Conservation (phyloP, 23 tunicate species). For the Ciona savignyi region DNA sequence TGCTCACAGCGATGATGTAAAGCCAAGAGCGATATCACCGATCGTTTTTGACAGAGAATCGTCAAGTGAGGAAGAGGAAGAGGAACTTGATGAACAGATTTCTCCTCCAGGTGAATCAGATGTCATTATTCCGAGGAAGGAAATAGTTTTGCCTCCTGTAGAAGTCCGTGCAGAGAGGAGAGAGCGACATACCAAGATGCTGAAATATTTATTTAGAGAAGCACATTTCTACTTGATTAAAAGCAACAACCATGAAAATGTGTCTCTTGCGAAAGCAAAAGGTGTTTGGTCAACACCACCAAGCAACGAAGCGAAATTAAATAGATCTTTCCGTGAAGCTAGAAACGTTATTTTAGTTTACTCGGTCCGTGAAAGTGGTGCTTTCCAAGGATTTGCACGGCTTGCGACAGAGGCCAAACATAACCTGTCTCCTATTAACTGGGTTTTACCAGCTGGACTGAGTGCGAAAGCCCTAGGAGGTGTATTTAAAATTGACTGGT, state of each 20-base stretch:
- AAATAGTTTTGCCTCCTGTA: constrained; percentile 66
- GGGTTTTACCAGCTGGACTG: constrained; percentile 91
- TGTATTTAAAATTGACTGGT: constrained; percentile 76
- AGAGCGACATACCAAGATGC: constrained; percentile 72
- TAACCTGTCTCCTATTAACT: constrained; percentile 65
- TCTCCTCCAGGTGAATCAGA: constrained; percentile 83
- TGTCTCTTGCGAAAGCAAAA: constrained; percentile 76
- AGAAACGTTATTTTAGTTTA: constrained; percentile 77
- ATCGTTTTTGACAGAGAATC: constrained; percentile 70
- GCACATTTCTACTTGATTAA: constrained; percentile 84
- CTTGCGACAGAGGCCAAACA: constrained; percentile 43
- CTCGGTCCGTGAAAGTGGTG: constrained; percentile 91
- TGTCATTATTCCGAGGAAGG: constrained; percentile 56
- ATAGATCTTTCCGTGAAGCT: constrained; percentile 59
- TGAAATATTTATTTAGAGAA: constrained; percentile 81
- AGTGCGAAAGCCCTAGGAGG: constrained; percentile 81
- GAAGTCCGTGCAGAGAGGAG: constrained; percentile 70
- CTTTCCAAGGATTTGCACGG: constrained; percentile 93
- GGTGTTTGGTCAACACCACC: constrained; percentile 96
- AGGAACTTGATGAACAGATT: constrained; percentile 28
- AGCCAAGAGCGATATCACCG: constrained; percentile 64
- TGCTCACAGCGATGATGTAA: not conserved
- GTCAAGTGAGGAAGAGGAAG: constrained; percentile 40
- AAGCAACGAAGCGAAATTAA: constrained; percentile 69
- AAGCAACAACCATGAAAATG: constrained; percentile 85